Base-by-base conservation (phyloP, 2,888 invertebrate species). In the Agrochola lota region DNA sequence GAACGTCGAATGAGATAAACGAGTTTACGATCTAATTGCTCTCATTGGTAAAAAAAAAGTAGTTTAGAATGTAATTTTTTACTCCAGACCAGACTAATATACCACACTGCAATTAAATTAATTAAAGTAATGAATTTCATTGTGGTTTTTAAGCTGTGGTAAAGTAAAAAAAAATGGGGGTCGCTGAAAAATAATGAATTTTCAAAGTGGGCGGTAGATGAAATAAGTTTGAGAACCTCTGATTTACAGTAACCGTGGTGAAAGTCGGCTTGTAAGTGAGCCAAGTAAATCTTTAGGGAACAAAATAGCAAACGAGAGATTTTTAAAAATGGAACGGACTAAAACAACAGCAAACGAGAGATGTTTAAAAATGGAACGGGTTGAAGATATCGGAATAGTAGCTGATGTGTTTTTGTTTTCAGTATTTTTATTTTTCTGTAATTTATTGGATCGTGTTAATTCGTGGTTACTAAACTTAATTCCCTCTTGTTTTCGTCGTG, bases 281-380 rank as follows among this genome's bases (percentile, higher is more conserved):
- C 80, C 85, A 88, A 87, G 85, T 86, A 88, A 90, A 90, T 90
- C 90, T 89, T 89, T 85, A 70, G 89, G 88, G 87, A 91, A 76
- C 82, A 84, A 60, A 26, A 82, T 82, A 78, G 76, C 77, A 83
- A 90, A 84, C 78, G 83, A 86, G 83, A 74, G 73, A 67, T 69
- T 68, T 82, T 79, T 66, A 40, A 59, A 79, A 79, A 74, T 76
- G 11, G 60, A 70, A 82, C 72, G 23, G 15, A 40, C 63, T 43
- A 26, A 64, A 57, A 81, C 83, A 87, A 81, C 80, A 78, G 78
- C 75, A 81, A 87, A 83, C 78, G 83, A 85, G 80, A 70, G 70
- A 64, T 70, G 64, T 79, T 79, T 46, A 63, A 72, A 74, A 79
- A 70, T 77, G 8, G 60, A 62, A 79, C 66, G 15, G 40, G 60